Evolutionary conservation across 2,888 invertebrate species (phyloP), one percentile per base, ranked within the genome.

Genomic region (Nomada flava): DNA sequence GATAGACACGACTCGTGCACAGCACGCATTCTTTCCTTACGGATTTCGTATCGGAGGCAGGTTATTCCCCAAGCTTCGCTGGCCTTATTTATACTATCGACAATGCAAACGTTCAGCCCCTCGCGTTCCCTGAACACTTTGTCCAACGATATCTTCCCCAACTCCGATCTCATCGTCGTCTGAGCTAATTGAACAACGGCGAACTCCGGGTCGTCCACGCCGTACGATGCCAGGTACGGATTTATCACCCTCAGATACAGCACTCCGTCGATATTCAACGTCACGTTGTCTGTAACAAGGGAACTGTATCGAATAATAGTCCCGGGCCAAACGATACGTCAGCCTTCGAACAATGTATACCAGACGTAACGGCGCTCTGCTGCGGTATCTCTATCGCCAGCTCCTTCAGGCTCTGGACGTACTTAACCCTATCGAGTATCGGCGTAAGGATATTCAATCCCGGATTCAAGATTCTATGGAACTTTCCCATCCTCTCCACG

Each of bases 371-470:
- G 26, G 99, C 99, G 94, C 98, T 98, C 94, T 99, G 99, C 93
- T 99, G 98, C 0, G 99, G 99, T 74, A 99, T 98, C 95, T 99
- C 99, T 90, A 99, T 99, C 0, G 99, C 99, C 89, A 99, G 98
- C 97, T 99, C 99, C 94, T 99, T 99, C 57, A 99, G 94, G 94
- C 98, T 98, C 94, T 99, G 99, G 18, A 99, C 99, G 95, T 99
- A 99, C 94, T 97, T 98, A 36, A 99, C 97, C 93, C 95, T 96
- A 93, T 99, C 99, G 63, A 98, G 95, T 77, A 99, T 94, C 0
- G 99, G 99, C 90, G 98, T 95, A 18, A 99, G 94, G 69, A 99
- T 92, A 93, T 99, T 99, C 53, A 99, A 94, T 1, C 99, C 99
- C 15, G 99, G 99, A 74, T 99, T 97, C 74, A 99, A 94, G 89